Conservation (phyloP, 2,888 invertebrate species). For the Andrena flavipes region DNA sequence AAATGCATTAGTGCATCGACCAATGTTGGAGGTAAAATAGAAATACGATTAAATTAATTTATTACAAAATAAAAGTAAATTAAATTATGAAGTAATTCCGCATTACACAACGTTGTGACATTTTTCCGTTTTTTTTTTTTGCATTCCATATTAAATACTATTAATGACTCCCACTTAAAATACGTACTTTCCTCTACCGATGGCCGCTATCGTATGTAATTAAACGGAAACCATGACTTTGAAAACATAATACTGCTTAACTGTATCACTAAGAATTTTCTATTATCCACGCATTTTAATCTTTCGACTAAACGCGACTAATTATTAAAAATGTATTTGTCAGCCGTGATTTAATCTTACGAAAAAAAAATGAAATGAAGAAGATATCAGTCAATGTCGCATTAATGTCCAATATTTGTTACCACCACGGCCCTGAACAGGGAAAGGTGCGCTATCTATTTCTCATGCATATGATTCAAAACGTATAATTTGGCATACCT, state of each 20-base stretch:
- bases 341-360: not conserved
- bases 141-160: too few relatives aligned
- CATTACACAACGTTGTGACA: too few relatives aligned
- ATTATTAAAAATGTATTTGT: not conserved
- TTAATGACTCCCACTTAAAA: too few relatives aligned
- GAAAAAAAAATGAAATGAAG: not conserved
- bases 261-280: too few relatives aligned
- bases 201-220: too few relatives aligned
- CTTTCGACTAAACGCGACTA: not conserved
- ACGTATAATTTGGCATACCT: slow-evolving; percentile 12
- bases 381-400: not conserved
- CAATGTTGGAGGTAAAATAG: not conserved
- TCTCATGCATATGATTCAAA: slow-evolving; percentile 14
- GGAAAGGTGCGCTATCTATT: slow-evolving; percentile 19
- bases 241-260: too few relatives aligned
- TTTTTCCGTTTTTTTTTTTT: too few relatives aligned
- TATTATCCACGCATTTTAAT: not conserved
- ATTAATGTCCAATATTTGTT: not conserved
- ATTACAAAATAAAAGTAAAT: too few relatives aligned
- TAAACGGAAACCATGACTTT: too few relatives aligned
- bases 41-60: too few relatives aligned
- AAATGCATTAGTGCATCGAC: not conserved
- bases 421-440: slow-evolving; percentile 16
- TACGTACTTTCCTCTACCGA: too few relatives aligned
- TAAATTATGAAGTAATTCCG: too few relatives aligned